Conservation (phyloP, 2,113 vertebrate genomes). For the Corythornis madagascariensis region DNA sequence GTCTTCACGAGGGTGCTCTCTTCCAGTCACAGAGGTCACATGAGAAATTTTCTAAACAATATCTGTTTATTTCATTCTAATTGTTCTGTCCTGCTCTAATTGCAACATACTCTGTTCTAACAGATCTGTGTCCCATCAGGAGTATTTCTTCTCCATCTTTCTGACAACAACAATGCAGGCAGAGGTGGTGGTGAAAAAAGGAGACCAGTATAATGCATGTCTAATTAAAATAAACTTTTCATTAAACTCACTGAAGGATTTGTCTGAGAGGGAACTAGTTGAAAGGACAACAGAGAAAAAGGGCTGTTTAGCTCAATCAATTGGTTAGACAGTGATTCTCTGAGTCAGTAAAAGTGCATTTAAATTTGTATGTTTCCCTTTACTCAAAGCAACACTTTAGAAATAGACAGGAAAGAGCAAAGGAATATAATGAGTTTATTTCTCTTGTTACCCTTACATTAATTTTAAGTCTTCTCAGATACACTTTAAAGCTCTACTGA, state of each 20-base stretch:
- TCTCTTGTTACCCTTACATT: background rate
- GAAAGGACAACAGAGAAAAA: background rate
- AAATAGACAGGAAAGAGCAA: background rate
- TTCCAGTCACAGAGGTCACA: background rate
- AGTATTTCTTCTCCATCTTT: background rate
- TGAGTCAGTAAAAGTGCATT: background rate
- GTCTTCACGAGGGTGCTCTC: background rate
- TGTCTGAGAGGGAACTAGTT: background rate
- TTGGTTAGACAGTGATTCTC: background rate
- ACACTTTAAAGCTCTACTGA: background rate
- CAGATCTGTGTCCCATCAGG: background rate
- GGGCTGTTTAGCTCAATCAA: background rate
- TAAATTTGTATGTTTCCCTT: background rate
- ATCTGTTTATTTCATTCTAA: background rate
- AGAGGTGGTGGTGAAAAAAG: background rate
- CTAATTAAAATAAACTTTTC: background rate
- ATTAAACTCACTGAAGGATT: background rate
- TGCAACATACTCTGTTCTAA: background rate
- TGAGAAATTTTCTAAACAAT: background rate
- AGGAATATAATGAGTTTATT: background rate
- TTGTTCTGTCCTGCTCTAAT: background rate
- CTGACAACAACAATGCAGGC: background rate
- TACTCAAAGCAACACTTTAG: background rate
- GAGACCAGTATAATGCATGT: background rate
- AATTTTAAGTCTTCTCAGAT: background rate